Conservation (phyloP, 2,888 invertebrate genomes). For the Amblyjoppa proteus region DNA sequence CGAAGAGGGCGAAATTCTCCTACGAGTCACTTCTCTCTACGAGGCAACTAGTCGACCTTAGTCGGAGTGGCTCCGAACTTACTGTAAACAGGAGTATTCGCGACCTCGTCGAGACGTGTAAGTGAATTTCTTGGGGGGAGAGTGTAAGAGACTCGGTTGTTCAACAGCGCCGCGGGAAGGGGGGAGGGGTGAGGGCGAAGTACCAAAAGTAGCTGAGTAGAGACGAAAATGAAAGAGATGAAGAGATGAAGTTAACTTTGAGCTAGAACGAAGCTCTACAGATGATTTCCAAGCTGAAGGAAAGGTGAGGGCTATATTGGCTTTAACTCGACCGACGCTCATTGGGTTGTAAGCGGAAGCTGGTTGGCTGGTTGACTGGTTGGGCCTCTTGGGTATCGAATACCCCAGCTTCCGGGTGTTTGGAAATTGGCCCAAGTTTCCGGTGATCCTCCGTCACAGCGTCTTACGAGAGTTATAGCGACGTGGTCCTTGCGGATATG, state of each 20-base stretch:
- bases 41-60: slow-evolving; percentile 65
- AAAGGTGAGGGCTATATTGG: background rate
- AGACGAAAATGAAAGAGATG: background rate
- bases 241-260: background rate
- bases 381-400: background rate
- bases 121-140: slow-evolving; percentile 58
- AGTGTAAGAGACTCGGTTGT: background rate
- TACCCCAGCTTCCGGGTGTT: slow-evolving; percentile 19
- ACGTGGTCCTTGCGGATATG: slow-evolving; percentile 8
- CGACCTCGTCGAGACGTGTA: slow-evolving; percentile 56
- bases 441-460: slow-evolving; percentile 22
- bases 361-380: background rate
- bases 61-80: slow-evolving; percentile 58
- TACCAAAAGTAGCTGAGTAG: slow-evolving; percentile 11
- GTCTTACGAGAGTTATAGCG: slow-evolving; percentile 7
- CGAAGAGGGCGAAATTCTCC: slow-evolving; percentile 25
- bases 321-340: background rate
- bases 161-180: background rate
- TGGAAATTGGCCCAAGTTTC: slow-evolving; percentile 30
- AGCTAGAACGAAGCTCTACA: background rate
- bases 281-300: background rate
- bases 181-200: background rate
- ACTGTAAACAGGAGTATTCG: slow-evolving; percentile 64
- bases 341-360: background rate
- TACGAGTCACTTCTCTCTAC: slow-evolving; percentile 52